phyloP scores from a whole-genome alignment of 92 coral and sea anemone genomes.

The Epizoanthus stellaris region DNA sequence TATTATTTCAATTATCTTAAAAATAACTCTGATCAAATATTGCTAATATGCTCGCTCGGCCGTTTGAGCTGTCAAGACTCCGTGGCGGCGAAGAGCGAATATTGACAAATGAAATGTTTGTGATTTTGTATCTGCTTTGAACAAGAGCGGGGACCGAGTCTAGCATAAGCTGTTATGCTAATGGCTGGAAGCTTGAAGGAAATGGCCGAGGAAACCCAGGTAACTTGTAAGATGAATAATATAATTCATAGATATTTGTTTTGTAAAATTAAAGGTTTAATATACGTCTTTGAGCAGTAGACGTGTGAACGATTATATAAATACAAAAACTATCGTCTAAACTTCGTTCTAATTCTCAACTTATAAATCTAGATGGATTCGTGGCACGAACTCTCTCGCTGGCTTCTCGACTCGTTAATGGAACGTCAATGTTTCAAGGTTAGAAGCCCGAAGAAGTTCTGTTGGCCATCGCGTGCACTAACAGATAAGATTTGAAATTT shows the following conservation, averaged over 20 bases:
- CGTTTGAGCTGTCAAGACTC: conserved; percentile 7
- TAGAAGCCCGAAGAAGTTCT: conserved; percentile 34
- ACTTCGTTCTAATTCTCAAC: conserved; percentile 34
- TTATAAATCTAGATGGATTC: conserved; percentile 80
- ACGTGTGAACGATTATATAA: not conserved
- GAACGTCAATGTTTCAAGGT: conserved; percentile 98
- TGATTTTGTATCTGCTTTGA: not conserved
- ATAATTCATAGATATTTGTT: conserved; percentile 3
- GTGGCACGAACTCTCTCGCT: conserved; percentile 90
- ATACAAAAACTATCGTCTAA: not conserved
- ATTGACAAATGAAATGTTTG: conserved; percentile 10
- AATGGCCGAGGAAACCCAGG: conserved; percentile 27
- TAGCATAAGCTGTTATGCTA: conserved; percentile 8
- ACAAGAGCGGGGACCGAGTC: not conserved
- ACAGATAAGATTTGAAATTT: conserved; percentile 33
- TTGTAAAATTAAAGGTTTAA: conserved; percentile 13
- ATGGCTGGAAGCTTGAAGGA: conserved; percentile 10
- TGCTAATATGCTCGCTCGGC: conserved; percentile 1
- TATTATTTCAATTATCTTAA: not conserved
- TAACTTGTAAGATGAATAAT: conserved; percentile 7
- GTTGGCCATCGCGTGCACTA: conserved; percentile 18
- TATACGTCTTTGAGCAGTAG: not conserved
- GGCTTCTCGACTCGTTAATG: conserved; percentile 90
- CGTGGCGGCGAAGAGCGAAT: not conserved
- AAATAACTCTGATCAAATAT: conserved; percentile 26